phyloP scores from a whole-genome alignment of 2,888 invertebrate species.

The Phymatocera aterrima region DNA sequence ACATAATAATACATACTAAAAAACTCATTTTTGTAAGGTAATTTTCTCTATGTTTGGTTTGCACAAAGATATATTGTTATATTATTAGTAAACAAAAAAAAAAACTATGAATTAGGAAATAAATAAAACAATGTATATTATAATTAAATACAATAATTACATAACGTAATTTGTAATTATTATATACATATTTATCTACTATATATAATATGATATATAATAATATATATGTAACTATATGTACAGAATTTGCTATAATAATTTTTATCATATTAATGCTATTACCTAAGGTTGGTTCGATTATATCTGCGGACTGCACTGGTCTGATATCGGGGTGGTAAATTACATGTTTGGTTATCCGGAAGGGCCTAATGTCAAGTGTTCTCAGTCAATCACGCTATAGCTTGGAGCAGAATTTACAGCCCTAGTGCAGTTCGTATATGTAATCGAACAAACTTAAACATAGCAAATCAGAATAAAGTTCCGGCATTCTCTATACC shows the following conservation, averaged over 20 bases:
- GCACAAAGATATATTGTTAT: slow-evolving; percentile 38
- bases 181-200: neutral
- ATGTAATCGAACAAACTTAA: no score
- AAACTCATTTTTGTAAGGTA: slow-evolving; percentile 32
- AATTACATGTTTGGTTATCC: no score
- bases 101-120: neutral
- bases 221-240: no score
- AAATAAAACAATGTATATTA: neutral
- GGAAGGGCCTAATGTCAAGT: no score
- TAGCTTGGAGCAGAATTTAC: no score
- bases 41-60: slow-evolving; percentile 35
- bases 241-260: slow-evolving; percentile 37
- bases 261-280: neutral
- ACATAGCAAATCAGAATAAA: neutral
- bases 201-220: no score
- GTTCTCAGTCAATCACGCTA: no score
- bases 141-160: slow-evolving; percentile 1
- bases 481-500: slow-evolving; percentile 1
- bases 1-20: no score
- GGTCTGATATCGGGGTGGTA: no score
- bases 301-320: no score
- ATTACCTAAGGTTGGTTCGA: no score
- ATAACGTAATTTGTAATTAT: slow-evolving; percentile 20
- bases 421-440: no score
- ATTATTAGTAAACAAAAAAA: neutral